phyloP scores from a whole-genome alignment of 2,888 invertebrate genomes.

The Bimastos eiseni region DNA sequence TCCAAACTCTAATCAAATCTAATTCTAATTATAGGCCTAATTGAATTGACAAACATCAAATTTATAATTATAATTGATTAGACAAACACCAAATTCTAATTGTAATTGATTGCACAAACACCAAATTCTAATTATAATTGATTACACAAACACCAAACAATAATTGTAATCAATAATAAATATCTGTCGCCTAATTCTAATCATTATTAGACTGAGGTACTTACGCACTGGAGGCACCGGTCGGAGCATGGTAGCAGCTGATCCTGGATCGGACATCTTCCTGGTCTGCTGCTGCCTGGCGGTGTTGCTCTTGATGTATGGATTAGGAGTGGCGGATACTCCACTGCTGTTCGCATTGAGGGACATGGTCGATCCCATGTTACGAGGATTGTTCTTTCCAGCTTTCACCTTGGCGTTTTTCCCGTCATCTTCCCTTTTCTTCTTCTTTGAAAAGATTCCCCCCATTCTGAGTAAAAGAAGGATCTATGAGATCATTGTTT shows the following conservation, averaged over 20 bases:
- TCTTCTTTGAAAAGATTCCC: background rate
- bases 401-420: background rate
- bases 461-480: conserved; percentile 7
- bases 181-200: no score
- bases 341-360: background rate
- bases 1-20: no score
- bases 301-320: background rate
- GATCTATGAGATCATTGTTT: background rate
- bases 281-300: background rate
- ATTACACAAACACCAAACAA: no score
- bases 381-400: background rate
- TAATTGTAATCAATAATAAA: no score
- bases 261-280: background rate
- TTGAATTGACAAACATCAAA: no score
- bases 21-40: no score
- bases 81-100: no score
- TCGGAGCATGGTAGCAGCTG: background rate
- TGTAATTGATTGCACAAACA: no score
- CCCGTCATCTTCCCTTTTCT: background rate
- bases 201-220: no score
- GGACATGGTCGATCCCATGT: background rate
- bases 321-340: background rate
- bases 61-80: no score
- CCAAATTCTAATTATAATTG: no score
- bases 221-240: background rate